These are phyloP conservation scores for Drosophila mulleri DNA, from an alignment of 2,888 invertebrate genomes.

Conservation along the genomic window DNA sequence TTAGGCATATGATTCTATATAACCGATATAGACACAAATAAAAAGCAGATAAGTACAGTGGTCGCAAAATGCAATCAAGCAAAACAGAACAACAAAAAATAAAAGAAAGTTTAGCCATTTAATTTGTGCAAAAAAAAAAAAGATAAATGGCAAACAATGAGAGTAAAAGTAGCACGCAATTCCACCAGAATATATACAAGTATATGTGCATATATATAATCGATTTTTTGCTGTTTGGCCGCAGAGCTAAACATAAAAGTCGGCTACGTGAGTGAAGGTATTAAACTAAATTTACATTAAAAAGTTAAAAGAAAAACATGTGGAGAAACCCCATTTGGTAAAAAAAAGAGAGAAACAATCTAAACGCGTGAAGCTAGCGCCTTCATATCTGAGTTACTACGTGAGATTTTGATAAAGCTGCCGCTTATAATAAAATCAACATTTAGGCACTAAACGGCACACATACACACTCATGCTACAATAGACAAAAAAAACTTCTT, in stretches of 20 bases:
- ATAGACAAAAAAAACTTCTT: slow-evolving; percentile 26
- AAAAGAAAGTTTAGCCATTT: slow-evolving; percentile 52
- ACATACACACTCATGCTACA: slow-evolving; percentile 10
- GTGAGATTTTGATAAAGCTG: slow-evolving; percentile 55
- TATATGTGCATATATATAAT: slow-evolving; percentile 31
- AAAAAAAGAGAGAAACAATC: slow-evolving; percentile 19
- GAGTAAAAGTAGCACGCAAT: slow-evolving; percentile 67
- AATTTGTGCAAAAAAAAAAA: slow-evolving; percentile 4
- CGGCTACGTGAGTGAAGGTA: slow-evolving; percentile 71
- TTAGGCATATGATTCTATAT: slow-evolving; percentile 17
- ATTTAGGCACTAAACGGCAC: slow-evolving; percentile 30
- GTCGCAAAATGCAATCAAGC: slow-evolving; percentile 13
- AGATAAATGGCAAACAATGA: slow-evolving; percentile 41
- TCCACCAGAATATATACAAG: slow-evolving; percentile 25
- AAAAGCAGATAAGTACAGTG: slow-evolving; percentile 5
- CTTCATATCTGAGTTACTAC: slow-evolving; percentile 46
- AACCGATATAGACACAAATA: slow-evolving; percentile 2
- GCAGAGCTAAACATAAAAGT: slow-evolving; percentile 16
- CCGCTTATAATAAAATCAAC: slow-evolving; percentile 33
- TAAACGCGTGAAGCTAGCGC: slow-evolving; percentile 26
- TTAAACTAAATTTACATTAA: slow-evolving; percentile 55
- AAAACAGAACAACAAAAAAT: slow-evolving; percentile 15
- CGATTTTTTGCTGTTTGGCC: slow-evolving; percentile 48
- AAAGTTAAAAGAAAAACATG: slow-evolving; percentile 13
- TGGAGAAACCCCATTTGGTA: slow-evolving; percentile 27